Evolutionary conservation across 2,888 invertebrate species (phyloP), one percentile per base, ranked within the genome.

Genomic region (Zaprionus bogoriensis): DNA sequence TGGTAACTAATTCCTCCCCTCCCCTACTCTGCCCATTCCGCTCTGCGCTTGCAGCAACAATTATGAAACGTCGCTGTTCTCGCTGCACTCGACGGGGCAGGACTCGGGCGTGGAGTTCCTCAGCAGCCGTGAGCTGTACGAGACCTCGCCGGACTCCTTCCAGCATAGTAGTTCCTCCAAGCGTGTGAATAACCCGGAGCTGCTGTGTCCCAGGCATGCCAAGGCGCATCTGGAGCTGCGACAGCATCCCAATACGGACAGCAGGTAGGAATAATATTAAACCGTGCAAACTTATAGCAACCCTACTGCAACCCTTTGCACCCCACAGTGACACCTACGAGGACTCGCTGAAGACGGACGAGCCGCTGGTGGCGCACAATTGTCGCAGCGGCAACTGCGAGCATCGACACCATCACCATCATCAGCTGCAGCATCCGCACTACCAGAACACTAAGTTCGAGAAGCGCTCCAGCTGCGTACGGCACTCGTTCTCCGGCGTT

Each of bases 51-150:
- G 4, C 27, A 80, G 80, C 3, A 85, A 78, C 30, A 81, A 81
- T 61, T 90, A 94, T 77, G 95, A 96, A 90, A 94, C 94, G 53
- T 95, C 95, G 68, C 93, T 95, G 90, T 95, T 95, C 81, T 96
- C 95, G 72, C 92, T 96, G 80, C 95, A 96, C 92, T 96, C 96
- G 78, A 95, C 95, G 87, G 95, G 95, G 12, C 95, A 95, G 88
- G 96, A 96, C 91, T 96, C 95, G 45, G 96, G 96, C 55, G 95
- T 96, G 73, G 95, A 90, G 91, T 75, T 92, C 88, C 74, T 90
- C 1, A 87, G 90, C 84, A 82, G 89, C 69, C 84, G 90, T 3
- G 90, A 90, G 38, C 63, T 90, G 23, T 90, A 89, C 41, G 90
- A 90, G 68, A 88, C 89, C 23, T 87, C 90, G 10, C 89, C 90